phyloP scores from a whole-genome alignment of 2,888 invertebrate genomes.

The Parochlus steinenii region DNA sequence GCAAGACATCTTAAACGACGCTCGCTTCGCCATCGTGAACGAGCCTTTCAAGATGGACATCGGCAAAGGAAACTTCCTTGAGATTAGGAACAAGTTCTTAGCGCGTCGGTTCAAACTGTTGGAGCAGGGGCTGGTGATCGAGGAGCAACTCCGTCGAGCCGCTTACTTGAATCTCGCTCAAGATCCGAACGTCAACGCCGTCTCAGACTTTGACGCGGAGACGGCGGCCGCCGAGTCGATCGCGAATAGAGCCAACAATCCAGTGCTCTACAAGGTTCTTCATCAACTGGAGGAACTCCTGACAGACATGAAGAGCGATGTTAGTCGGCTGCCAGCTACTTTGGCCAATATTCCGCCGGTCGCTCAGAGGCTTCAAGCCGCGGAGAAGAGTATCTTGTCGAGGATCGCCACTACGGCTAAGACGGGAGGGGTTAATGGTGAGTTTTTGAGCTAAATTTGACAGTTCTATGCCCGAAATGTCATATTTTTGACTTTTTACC shows the following conservation, averaged over 20 bases:
- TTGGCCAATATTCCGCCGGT: conserved; percentile 95
- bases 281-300: conserved; percentile 96
- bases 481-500: neutral
- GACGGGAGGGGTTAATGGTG: conserved; percentile 40
- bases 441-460: conserved; percentile 18
- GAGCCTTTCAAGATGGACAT: conserved; percentile 99
- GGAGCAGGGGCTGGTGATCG: conserved; percentile 96
- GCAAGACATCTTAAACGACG: conserved; percentile 99
- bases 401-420: conserved; percentile 71
- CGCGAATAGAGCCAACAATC: conserved; percentile 97
- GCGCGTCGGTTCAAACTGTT: conserved; percentile 94
- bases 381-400: conserved; percentile 84
- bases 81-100: conserved; percentile 98
- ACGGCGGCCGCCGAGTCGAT: conserved; percentile 69
- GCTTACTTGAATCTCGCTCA: conserved; percentile 94
- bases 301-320: conserved; percentile 99
- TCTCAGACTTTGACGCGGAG: conserved; percentile 57
- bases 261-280: conserved; percentile 94
- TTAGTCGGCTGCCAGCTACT: conserved; percentile 92
- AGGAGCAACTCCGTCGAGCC: conserved; percentile 92
- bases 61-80: conserved; percentile 95
- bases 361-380: conserved; percentile 96
- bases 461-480: neutral
- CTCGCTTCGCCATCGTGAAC: conserved; percentile 93
- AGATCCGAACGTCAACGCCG: conserved; percentile 92